Conservation (phyloP, 2,797 vertebrate species). For the Danio jaintianensis region DNA sequence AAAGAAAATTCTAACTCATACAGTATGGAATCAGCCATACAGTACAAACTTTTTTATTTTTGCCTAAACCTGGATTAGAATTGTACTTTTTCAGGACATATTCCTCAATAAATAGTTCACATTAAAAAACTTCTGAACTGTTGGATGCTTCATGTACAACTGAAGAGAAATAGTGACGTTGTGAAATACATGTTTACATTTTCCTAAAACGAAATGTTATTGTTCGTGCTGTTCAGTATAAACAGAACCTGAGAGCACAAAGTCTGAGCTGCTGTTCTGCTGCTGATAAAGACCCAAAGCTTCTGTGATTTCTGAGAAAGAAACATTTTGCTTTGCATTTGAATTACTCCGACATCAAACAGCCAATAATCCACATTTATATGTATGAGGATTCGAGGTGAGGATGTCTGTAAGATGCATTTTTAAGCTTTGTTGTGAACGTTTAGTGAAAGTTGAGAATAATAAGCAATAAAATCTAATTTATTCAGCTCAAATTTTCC, state of each 20-base stretch:
- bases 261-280: constrained; percentile 12
- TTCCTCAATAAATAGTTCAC: neutral
- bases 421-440: constrained; percentile 7
- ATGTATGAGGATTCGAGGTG: constrained; percentile 22
- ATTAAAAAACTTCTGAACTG: neutral
- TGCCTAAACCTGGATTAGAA: neutral
- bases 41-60: neutral
- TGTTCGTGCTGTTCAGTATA: neutral
- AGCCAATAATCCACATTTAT: constrained; percentile 14
- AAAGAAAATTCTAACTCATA: neutral
- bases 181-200: neutral
- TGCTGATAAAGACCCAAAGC: constrained; percentile 14
- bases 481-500: neutral
- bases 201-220: constrained; percentile 3
- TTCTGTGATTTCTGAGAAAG: neutral
- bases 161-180: neutral
- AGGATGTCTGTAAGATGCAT: neutral
- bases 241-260: neutral
- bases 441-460: neutral
- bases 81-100: neutral
- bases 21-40: neutral
- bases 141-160: neutral
- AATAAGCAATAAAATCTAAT: neutral
- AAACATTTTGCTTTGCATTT: neutral
- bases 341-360: constrained; percentile 11